Evolutionary conservation across 2,888 invertebrate genomes (phyloP).

Genomic region (Capitulum mitella): DNA sequence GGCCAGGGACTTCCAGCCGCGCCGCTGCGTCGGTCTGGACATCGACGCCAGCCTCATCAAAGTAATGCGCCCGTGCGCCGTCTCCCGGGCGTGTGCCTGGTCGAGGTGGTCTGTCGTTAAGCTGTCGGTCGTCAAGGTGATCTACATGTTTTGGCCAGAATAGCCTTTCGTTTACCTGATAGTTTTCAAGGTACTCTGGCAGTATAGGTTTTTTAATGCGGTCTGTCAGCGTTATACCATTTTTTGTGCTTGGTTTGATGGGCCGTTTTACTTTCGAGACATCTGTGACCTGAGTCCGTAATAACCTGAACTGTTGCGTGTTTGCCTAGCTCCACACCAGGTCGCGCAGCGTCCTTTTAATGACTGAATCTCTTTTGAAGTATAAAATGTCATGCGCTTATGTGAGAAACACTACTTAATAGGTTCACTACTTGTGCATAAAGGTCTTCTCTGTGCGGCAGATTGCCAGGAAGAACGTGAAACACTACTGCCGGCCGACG

Average conservation of each 20-base stretch:
- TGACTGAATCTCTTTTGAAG: no score
- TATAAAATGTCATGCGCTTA: no score
- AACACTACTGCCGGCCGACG: neutral
- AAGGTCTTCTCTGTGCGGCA: neutral
- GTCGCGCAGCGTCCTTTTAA: no score
- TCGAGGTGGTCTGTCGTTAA: neutral
- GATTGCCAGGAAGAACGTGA: neutral
- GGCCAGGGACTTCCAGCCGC: constrained; percentile 75
- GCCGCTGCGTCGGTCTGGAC: constrained; percentile 83
- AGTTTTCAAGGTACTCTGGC: neutral
- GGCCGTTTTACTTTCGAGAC: neutral
- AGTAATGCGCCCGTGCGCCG: neutral
- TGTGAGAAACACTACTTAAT: no score
- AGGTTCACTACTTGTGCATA: no score
- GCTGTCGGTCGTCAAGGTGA: neutral
- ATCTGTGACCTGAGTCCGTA: neutral
- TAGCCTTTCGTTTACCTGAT: neutral
- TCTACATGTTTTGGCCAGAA: neutral
- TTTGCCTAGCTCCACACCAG: neutral
- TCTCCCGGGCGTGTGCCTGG: neutral
- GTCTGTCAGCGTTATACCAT: no score
- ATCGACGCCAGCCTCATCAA: constrained; percentile 82
- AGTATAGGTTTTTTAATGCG: no score
- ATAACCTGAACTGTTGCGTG: neutral
- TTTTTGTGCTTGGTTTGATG: neutral